Evolutionary conservation across 2,888 invertebrate genomes (phyloP), one percentile per base, ranked within the genome.

Genomic region (Noctua pronuba): DNA sequence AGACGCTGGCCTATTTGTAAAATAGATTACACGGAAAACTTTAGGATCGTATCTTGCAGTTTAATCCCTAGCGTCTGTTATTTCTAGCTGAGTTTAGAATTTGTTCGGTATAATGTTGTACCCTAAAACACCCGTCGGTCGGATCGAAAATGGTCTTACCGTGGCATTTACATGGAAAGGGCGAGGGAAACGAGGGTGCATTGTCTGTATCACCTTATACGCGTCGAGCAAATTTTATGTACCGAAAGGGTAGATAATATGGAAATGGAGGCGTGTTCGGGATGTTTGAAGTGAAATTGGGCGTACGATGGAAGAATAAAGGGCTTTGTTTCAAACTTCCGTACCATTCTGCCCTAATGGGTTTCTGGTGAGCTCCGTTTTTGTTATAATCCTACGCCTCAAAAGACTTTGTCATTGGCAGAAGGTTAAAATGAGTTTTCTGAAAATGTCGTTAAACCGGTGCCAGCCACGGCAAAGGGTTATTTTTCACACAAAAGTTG

Each of bases 201-300:
- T 75, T 86, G 87, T 88, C 85, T 85, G 81, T 85, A 86, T 84
- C 87, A 89, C 90, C 91, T 89, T 89, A 93, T 91, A 88, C 86
- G 85, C 80, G 84, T 77, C 83, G 86, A 84, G 89, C 83, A 90
- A 90, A 90, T 89, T 88, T 90, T 89, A 91, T 89, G 90, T 88
- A 84, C 79, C 83, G 84, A 88, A 91, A 86, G 89, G 92, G 92
- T 88, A 88, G 90, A 90, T 90, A 90, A 90, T 90, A 90, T 87
- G 90, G 87, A 88, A 92, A 91, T 87, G 71, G 86, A 81, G 85
- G 83, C 80, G 86, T 85, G 87, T 85, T 87, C 77, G 87, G 84
- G 76, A 85, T 88, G 84, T 88, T 88, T 83, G 80, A 78, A 89
- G 88, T 87, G 82, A 88, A 92, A 90, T 89, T 89, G 85, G 84